A percentile compares a stretch with the other conserved stretches of the same genome.
Conservation (phyloP, 92 coral and sea anemone species). For the Phenganax stokvisi region DNA sequence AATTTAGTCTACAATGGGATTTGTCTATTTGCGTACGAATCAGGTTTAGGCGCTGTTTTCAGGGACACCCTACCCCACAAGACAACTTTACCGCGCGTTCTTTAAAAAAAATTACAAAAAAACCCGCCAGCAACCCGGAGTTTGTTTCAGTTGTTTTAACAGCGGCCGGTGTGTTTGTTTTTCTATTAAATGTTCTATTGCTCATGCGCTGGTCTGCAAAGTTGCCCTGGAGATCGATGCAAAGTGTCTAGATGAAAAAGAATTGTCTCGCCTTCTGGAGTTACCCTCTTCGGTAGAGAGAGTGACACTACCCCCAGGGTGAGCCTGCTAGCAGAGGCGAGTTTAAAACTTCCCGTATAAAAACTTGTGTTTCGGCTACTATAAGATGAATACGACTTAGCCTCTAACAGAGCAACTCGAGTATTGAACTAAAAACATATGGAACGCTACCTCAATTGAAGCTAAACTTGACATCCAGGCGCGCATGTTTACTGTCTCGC, state of each 20-base stretch:
- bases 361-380: not conserved
- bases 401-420: not conserved
- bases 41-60: no score
- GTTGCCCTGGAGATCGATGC: not conserved
- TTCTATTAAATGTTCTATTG: not conserved
- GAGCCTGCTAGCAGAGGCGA: slow-evolving; percentile 1
- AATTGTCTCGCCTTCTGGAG: slow-evolving; percentile 1
- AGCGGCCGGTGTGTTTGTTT: not conserved
- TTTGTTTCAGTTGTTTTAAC: not conserved
- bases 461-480: no score
- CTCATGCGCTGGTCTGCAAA: slow-evolving; percentile 1
- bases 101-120: no score
- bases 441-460: no score
- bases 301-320: not conserved
- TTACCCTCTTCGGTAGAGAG: not conserved
- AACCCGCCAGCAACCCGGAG: no score
- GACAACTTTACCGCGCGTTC: no score
- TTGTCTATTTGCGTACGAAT: no score
- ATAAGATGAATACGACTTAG: not conserved
- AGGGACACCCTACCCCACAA: no score
- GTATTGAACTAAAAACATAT: not conserved
- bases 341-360: not conserved
- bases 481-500: no score
- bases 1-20: no score
- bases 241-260: not conserved